Conservation (phyloP, 1,140 invertebrate species). For the Wasmannia auropunctata region DNA sequence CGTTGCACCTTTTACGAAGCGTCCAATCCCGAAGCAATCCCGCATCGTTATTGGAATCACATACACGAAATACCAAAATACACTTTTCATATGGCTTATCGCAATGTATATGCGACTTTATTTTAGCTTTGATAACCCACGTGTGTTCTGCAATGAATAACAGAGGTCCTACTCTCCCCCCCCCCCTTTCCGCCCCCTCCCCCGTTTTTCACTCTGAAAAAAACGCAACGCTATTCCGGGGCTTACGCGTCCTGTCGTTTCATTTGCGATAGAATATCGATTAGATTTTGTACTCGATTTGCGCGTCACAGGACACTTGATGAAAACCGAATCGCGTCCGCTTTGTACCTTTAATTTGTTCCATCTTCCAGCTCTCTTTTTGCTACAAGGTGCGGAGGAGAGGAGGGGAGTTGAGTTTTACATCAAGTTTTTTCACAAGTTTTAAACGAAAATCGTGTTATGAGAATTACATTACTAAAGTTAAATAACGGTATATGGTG, state of each 20-base stretch:
- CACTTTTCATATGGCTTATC: constrained; percentile 40
- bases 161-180: too few relatives aligned
- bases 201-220: constrained; percentile 3
- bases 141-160: constrained; percentile 39
- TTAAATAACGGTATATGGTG: constrained; percentile 28
- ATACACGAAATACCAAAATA: constrained; percentile 45
- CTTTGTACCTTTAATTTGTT: constrained; percentile 35
- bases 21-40: constrained; percentile 39
- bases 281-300: constrained; percentile 71
- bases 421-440: constrained; percentile 52
- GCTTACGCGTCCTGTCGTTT: constrained; percentile 65
- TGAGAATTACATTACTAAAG: constrained; percentile 64
- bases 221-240: constrained; percentile 44
- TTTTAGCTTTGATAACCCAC: constrained; percentile 46
- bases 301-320: constrained; percentile 67
- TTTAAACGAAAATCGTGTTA: constrained; percentile 35
- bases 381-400: not conserved
- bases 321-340: constrained; percentile 58
- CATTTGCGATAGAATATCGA: constrained; percentile 72
- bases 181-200: too few relatives aligned
- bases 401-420: constrained; percentile 29
- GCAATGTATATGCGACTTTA: constrained; percentile 33
- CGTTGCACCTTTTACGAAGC: constrained; percentile 45
- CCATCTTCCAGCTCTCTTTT: constrained; percentile 3
- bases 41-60: constrained; percentile 52